phyloP scores from a whole-genome alignment of 2,797 vertebrate genomes.

The Sebastes kiyomatsui region DNA sequence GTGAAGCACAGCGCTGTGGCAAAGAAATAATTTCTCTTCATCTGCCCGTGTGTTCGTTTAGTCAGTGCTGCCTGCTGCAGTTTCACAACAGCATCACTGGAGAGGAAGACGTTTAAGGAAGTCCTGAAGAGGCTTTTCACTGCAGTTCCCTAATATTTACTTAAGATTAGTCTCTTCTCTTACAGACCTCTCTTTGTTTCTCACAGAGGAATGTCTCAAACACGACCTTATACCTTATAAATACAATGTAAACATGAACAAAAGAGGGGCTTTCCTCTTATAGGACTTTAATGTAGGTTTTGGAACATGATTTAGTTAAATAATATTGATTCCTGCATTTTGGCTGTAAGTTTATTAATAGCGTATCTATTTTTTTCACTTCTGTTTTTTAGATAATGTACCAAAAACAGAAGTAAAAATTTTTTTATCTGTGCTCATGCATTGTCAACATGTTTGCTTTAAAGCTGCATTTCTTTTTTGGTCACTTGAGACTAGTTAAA shows the following conservation, averaged over 20 bases:
- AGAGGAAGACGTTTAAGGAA: constrained; percentile 23
- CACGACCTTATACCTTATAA: background rate
- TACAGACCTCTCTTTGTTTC: constrained; percentile 20
- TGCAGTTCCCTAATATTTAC: constrained; percentile 31
- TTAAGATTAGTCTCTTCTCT: constrained; percentile 27
- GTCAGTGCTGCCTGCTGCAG: constrained; percentile 13
- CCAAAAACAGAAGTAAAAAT: background rate
- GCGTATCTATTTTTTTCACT: background rate
- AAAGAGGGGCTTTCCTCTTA: constrained; percentile 8
- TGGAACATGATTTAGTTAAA: background rate
- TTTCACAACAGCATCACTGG: background rate
- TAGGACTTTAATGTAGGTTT: background rate
- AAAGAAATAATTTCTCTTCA: constrained; percentile 48
- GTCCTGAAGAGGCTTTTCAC: constrained; percentile 13
- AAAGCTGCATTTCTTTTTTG: background rate
- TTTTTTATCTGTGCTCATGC: too few species aligned
- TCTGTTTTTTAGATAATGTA: background rate
- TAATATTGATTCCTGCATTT: background rate
- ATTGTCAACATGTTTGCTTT: background rate
- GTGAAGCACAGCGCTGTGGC: constrained; percentile 35
- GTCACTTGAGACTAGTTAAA: background rate
- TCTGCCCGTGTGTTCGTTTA: constrained; percentile 24
- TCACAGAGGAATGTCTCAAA: constrained; percentile 15
- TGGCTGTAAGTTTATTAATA: background rate
- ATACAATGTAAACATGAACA: constrained; percentile 2